Base-by-base conservation (phyloP, 2,113 vertebrate genomes). In the Scytalopus superciliaris region DNA sequence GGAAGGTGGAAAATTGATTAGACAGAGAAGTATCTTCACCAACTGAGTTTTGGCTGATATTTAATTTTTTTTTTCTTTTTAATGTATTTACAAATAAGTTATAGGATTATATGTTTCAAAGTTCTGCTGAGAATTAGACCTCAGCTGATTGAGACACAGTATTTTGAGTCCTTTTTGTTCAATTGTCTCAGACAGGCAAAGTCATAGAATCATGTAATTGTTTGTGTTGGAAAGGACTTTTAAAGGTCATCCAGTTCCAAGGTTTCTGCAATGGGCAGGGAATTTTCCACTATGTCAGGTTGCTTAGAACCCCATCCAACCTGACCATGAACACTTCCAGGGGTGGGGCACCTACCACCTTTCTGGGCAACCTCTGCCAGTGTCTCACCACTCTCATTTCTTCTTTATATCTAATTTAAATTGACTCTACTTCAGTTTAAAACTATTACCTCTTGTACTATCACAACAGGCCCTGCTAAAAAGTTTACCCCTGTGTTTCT, bases 241-340 rank as follows among this genome's bases (percentile, higher is more conserved):
- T 33, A 52, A 59, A 57, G 7, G 3, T 17, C 19, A 21, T 74
- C 5, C 37, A n/a, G 8, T n/a, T 74, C 12, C 44, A 81, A 23
- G 0, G 0, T 4, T 28, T 12, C 64, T 59, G 33, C 27, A 24
- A 16, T 6, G 6, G 12, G 14, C 37, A 50, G 21, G 14, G 23
- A 39, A 52, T 28, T 30, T 50, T 67, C 23, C 37, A 45, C 33
- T 24, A 44, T 18, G n/a, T 44, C 12, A 52, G 8, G 15, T 30
- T 45, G 27, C 68, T 89, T 25, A 74, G 27, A 37, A 4, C 9
- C 37, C 44, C 27, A 37, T 64, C 25, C 18, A 56, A 16, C 9
- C 42, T 73, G 49, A 9, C 42, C 8, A 19, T 27, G 67, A 42
- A 28, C 31, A 15, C 5, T 64, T 73, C 17, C 35, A 57, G 31